phyloP scores from a whole-genome alignment of 1,140 invertebrate genomes.

The Bombus fervidus region DNA sequence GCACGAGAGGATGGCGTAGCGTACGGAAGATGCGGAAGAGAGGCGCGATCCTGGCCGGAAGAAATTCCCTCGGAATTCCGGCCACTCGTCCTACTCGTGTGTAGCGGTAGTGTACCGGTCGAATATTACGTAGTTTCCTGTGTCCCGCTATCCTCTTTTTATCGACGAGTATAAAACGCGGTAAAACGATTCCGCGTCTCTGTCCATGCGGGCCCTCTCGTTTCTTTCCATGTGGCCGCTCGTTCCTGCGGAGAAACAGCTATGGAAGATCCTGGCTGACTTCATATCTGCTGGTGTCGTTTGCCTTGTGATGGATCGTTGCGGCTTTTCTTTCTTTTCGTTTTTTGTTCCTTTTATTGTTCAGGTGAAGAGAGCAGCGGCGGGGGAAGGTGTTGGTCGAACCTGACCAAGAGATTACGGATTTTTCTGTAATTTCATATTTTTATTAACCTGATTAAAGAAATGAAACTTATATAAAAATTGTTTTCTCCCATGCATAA shows the following conservation, averaged over 20 bases:
- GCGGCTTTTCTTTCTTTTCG: neutral
- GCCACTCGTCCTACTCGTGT: constrained; percentile 16
- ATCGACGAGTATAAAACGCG: constrained; percentile 28
- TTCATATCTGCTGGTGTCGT: neutral
- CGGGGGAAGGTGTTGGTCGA: too few relatives aligned
- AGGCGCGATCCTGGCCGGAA: constrained; percentile 17
- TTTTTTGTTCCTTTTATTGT: neutral
- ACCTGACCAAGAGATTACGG: neutral
- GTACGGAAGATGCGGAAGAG: neutral
- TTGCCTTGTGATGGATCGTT: constrained; percentile 4
- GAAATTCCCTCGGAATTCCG: constrained; percentile 45
- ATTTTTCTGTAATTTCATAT: neutral
- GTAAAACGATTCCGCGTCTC: constrained; percentile 20
- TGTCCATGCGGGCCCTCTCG: neutral
- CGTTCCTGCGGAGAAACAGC: neutral
- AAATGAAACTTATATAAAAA: too few relatives aligned
- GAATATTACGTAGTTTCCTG: constrained; percentile 35
- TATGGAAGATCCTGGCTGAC: neutral
- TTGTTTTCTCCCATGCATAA: too few relatives aligned
- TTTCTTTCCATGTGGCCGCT: neutral
- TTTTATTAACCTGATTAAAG: too few relatives aligned
- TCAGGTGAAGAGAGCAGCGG: neutral
- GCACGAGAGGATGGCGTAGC: too few relatives aligned
- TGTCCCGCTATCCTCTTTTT: constrained; percentile 23
- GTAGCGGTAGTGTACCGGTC: neutral